These are phyloP conservation scores for Papilio elwesi DNA, from an alignment of 2,888 invertebrate species.

Conservation along the genomic window DNA sequence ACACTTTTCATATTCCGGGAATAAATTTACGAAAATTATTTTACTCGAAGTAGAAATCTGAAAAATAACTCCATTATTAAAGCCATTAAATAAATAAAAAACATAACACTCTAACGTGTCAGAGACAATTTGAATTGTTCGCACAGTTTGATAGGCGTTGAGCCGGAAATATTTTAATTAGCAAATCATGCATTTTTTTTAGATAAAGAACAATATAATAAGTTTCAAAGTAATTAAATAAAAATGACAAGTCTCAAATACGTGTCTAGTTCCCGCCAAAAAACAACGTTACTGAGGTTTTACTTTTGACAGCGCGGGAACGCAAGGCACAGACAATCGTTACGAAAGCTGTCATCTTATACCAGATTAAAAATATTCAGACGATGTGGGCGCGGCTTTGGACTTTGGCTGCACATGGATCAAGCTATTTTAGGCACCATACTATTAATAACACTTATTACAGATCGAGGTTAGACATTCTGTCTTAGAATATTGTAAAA, in stretches of 20 bases:
- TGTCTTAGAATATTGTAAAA: too few species aligned
- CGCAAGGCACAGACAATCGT: not conserved
- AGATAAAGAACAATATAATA: too few species aligned
- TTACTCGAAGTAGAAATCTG: too few species aligned
- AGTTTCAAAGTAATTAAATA: not conserved
- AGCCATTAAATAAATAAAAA: too few species aligned
- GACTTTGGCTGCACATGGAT: conserved; percentile 27
- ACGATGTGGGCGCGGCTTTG: conserved; percentile 15
- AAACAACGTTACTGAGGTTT: not conserved
- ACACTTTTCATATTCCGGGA: too few species aligned
- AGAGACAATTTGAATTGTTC: too few species aligned
- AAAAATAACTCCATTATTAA: too few species aligned
- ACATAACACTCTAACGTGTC: too few species aligned
- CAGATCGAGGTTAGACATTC: conserved; percentile 11
- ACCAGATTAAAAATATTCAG: conserved; percentile 34
- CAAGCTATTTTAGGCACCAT: conserved; percentile 11
- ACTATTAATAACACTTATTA: conserved; percentile 1
- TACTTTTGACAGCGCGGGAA: not conserved
- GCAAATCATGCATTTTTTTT: too few species aligned
- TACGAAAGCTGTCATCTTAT: not conserved
- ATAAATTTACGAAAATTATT: too few species aligned
- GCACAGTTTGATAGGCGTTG: too few species aligned
- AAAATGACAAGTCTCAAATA: not conserved
- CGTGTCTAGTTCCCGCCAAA: conserved; percentile 5
- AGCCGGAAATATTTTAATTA: too few species aligned